Percentiles rank a stretch among this genome's conserved stretches.
phyloP scores from a whole-genome alignment of 2,888 invertebrate genomes.

The Drosophila mimica region DNA sequence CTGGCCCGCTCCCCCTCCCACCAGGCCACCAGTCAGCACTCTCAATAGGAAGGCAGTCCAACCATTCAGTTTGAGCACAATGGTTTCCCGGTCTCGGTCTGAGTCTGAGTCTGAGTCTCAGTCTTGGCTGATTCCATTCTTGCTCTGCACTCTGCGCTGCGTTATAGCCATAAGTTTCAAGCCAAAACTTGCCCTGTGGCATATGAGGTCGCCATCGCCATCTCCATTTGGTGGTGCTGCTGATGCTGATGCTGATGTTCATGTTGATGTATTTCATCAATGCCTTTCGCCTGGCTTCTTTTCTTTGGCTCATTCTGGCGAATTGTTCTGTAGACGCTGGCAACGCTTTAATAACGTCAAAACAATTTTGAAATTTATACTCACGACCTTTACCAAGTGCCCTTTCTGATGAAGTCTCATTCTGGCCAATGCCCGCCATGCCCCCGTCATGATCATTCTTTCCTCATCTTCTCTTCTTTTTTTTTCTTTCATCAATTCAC shows the following conservation, averaged over 20 bases:
- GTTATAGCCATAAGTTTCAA: slow-evolving; percentile 51
- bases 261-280: slow-evolving; percentile 72
- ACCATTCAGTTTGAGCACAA: slow-evolving; percentile 27
- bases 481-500: slow-evolving; percentile 1
- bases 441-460: slow-evolving; percentile 13
- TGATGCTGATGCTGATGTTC: slow-evolving; percentile 23
- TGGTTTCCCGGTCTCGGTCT: slow-evolving; percentile 32
- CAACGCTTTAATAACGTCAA: slow-evolving; percentile 63
- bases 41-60: slow-evolving; percentile 30
- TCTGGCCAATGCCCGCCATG: slow-evolving; percentile 3
- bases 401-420: slow-evolving; percentile 41
- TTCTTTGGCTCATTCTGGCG: slow-evolving; percentile 37
- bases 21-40: slow-evolving; percentile 15
- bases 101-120: not conserved
- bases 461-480: not conserved
- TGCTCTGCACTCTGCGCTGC: not conserved
- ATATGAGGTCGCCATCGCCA: slow-evolving; percentile 65
- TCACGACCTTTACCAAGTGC: slow-evolving; percentile 72
- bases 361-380: slow-evolving; percentile 78
- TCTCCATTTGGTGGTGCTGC: slow-evolving; percentile 7
- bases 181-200: slow-evolving; percentile 74
- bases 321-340: slow-evolving; percentile 51
- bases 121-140: not conserved
- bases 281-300: slow-evolving; percentile 45
- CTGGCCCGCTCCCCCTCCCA: slow-evolving; percentile 29